phyloP scores from a whole-genome alignment of 2,113 vertebrate species.

The Bettongia penicillata region DNA sequence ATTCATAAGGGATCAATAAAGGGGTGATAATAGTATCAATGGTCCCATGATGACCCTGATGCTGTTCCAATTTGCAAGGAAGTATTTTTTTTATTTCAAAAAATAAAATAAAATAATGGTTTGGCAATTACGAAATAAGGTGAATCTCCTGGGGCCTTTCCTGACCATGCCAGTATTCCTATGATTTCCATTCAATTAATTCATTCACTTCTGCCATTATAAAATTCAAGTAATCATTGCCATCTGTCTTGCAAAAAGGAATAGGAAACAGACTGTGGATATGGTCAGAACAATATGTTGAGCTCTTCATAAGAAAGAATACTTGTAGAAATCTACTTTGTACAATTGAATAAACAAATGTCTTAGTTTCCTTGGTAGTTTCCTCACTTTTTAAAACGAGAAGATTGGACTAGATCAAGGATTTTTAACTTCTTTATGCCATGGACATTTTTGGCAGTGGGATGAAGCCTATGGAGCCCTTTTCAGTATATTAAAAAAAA shows the following conservation, averaged over 20 bases:
- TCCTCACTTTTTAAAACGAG: not conserved
- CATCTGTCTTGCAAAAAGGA: not conserved
- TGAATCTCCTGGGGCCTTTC: not conserved
- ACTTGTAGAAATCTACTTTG: slow-evolving; percentile 1
- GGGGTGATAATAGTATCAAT: not conserved
- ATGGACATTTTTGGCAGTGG: not conserved
- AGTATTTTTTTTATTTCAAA: not conserved
- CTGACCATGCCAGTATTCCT: not conserved
- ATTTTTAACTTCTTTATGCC: not conserved
- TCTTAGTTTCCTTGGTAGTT: not conserved
- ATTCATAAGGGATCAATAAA: not conserved
- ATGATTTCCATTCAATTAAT: not conserved
- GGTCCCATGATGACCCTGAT: not conserved
- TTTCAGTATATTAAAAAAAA: not conserved
- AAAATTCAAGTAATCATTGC: not conserved
- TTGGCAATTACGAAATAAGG: not conserved
- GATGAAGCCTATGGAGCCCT: not conserved
- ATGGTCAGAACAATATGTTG: not conserved
- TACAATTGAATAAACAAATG: not conserved
- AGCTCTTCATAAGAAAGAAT: not conserved
- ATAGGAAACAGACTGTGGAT: not conserved
- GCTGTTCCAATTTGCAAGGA: not conserved
- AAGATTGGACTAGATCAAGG: not conserved
- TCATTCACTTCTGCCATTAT: not conserved
- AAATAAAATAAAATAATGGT: not conserved